Evolutionary conservation across 2,888 invertebrate species (phyloP).

Genomic region (Malachius bipustulatus): DNA sequence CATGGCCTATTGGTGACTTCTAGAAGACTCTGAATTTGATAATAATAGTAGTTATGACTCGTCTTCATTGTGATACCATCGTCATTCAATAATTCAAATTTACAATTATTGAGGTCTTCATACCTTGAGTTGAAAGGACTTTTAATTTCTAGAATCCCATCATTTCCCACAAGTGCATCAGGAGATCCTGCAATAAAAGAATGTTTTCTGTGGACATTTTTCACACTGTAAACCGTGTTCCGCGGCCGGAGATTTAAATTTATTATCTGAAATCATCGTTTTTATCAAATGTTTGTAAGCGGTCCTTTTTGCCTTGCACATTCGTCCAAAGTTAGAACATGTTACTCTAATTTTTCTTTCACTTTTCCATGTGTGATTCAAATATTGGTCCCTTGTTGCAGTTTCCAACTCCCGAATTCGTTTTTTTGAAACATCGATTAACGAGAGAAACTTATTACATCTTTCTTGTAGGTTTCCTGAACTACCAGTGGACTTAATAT

Average conservation of each 20-base stretch:
- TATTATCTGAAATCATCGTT: background rate
- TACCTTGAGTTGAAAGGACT: constrained; percentile 6
- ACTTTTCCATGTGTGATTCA: background rate
- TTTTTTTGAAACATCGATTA: background rate
- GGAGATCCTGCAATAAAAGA: constrained; percentile 6
- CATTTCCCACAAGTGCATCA: constrained; percentile 1
- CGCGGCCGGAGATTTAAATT: background rate
- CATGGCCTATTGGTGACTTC: too few relatives aligned
- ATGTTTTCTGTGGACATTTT: background rate
- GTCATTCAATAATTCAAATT: constrained; percentile 4
- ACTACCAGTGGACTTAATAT: too few relatives aligned
- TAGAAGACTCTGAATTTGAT: too few relatives aligned
- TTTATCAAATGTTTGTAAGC: background rate
- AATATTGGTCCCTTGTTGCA: background rate
- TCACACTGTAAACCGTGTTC: constrained; percentile 4
- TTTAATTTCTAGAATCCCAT: constrained; percentile 8
- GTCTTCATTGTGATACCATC: background rate
- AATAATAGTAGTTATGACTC: constrained; percentile 6
- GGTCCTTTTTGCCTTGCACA: constrained; percentile 1
- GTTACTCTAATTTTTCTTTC: constrained; percentile 5
- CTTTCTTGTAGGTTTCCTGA: constrained; percentile 1
- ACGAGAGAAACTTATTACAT: background rate
- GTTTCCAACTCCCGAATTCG: background rate
- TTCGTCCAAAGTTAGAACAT: constrained; percentile 4
- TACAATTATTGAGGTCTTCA: background rate